Percentiles rank a stretch among this genome's conserved stretches.
phyloP scores from a whole-genome alignment of 1,140 invertebrate species.

The Zaprionus kolodkinae region DNA sequence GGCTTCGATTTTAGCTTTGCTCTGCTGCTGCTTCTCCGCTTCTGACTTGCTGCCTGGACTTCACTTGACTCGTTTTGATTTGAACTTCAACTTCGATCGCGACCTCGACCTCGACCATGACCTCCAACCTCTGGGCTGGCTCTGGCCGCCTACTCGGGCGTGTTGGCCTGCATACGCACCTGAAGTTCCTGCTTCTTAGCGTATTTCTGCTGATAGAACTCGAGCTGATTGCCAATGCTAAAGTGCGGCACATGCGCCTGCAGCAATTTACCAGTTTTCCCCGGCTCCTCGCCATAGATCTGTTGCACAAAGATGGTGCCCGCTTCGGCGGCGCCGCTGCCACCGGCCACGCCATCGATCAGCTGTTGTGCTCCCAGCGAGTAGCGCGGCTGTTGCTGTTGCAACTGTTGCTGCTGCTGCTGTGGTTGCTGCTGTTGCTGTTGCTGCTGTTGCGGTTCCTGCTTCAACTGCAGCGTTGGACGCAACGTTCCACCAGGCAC shows the following conservation, averaged over 20 bases:
- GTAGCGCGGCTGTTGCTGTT: conserved; percentile 55
- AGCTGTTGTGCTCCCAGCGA: conserved; percentile 57
- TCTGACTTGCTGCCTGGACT: background rate
- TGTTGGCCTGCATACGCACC: conserved; percentile 69
- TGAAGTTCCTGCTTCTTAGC: conserved; percentile 83
- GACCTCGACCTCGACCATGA: background rate
- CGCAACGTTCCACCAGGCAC: conserved; percentile 62
- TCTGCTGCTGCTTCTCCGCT: background rate
- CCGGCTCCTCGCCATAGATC: conserved; percentile 74
- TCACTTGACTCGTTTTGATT: background rate
- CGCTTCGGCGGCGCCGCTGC: conserved; percentile 58
- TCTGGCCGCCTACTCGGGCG: conserved; percentile 5
- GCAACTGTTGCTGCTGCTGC: conserved; percentile 56
- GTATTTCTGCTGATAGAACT: conserved; percentile 82
- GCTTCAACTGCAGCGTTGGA: conserved; percentile 67
- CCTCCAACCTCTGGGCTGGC: background rate
- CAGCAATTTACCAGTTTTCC: conserved; percentile 65
- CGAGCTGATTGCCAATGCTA: conserved; percentile 73
- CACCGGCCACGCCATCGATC: conserved; percentile 60
- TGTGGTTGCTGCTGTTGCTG: conserved; percentile 50
- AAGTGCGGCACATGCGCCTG: conserved; percentile 80
- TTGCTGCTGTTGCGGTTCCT: conserved; percentile 70
- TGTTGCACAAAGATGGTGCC: conserved; percentile 78
- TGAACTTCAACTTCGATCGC: background rate
- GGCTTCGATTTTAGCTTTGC: background rate